These are phyloP conservation scores for Magallana angulata DNA, from an alignment of 1,140 invertebrate species.

Conservation along the genomic window DNA sequence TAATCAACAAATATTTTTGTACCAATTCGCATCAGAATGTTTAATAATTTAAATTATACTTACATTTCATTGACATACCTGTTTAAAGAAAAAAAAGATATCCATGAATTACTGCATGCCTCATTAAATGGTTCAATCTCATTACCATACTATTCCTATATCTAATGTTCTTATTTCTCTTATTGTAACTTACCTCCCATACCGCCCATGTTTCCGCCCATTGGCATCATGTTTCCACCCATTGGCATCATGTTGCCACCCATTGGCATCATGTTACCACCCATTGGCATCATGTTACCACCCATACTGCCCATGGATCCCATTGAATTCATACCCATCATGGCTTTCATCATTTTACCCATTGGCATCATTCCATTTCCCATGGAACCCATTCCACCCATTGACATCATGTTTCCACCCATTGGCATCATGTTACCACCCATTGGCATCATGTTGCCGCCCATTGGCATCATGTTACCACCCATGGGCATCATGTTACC, in stretches of 20 bases:
- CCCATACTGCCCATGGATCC: not conserved
- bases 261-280: not conserved
- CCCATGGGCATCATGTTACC: not conserved
- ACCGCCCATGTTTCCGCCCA: not conserved
- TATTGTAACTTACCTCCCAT: not conserved
- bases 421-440: not conserved
- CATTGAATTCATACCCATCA: not conserved
- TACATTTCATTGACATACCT: slow-evolving; percentile 36
- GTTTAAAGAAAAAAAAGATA: no score
- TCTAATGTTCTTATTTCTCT: no score
- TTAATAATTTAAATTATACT: not conserved
- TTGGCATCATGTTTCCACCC: not conserved
- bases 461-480: not conserved
- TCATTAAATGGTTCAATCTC: no score
- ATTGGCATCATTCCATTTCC: not conserved
- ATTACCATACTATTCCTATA: no score
- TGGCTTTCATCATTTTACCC: slow-evolving; percentile 15
- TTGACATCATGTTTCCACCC: not conserved
- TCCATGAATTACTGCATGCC: no score
- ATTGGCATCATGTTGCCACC: not conserved
- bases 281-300: slow-evolving; percentile 1
- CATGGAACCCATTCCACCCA: slow-evolving; percentile 4
- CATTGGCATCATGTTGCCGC: not conserved
- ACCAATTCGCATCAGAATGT: no score
- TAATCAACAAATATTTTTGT: no score